Conservation (phyloP, 2,113 vertebrate species). For the Rhabdornis inornatus region DNA sequence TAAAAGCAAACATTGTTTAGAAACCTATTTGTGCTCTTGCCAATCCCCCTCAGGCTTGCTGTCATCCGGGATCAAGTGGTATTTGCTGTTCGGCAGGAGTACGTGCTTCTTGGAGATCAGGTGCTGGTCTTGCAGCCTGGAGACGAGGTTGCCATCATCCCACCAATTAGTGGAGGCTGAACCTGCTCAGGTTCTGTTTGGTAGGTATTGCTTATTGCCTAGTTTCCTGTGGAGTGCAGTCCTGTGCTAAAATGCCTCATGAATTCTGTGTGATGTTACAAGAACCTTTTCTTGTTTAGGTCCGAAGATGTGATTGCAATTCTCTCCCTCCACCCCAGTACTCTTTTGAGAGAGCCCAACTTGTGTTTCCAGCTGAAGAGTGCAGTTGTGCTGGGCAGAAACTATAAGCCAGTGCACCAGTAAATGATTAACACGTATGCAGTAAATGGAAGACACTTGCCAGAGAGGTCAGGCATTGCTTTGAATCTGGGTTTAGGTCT, state of each 20-base stretch:
- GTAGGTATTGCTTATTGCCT: conserved; percentile 26
- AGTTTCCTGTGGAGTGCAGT: not conserved
- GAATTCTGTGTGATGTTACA: not conserved
- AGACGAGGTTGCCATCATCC: conserved; percentile 93
- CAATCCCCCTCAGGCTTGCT: conserved; percentile 68
- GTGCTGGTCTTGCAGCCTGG: conserved; percentile 78
- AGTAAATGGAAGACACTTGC: not conserved
- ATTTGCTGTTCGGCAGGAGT: conserved; percentile 88
- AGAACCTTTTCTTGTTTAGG: not conserved
- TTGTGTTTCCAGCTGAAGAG: not conserved
- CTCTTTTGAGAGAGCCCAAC: not conserved
- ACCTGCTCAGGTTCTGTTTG: not conserved
- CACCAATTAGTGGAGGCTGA: conserved; percentile 93
- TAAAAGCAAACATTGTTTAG: not conserved
- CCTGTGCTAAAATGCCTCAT: not conserved
- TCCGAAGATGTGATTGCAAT: not conserved
- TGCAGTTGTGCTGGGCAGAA: not conserved
- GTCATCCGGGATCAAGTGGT: conserved; percentile 82
- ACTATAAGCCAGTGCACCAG: not conserved
- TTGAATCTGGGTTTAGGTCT: not conserved
- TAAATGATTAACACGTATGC: not conserved
- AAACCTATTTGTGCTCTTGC: not conserved
- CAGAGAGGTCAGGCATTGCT: not conserved
- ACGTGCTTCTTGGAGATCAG: conserved; percentile 86
- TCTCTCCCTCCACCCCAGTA: not conserved